These are phyloP conservation scores for Dicyrtoma fusca DNA, from an alignment of 2,888 invertebrate genomes.

Conservation along the genomic window DNA sequence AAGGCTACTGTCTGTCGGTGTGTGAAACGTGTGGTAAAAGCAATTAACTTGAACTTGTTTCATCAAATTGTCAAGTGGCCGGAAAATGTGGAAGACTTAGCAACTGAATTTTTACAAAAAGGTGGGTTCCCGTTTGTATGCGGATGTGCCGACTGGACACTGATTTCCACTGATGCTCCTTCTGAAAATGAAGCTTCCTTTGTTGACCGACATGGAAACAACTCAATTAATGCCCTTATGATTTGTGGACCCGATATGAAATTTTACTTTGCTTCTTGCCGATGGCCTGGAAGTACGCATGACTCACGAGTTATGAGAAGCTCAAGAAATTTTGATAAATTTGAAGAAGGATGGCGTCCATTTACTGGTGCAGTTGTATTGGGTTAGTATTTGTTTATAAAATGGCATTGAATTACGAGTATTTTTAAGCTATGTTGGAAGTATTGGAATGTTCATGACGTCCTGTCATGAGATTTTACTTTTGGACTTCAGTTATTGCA, in stretches of 20 bases:
- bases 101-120: conserved; percentile 17
- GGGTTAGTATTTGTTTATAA: conserved; percentile 27
- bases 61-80: conserved; percentile 38
- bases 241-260: conserved; percentile 42
- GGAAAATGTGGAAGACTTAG: conserved; percentile 3
- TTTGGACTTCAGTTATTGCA: too few species aligned
- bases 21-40: conserved; percentile 21
- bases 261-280: conserved; percentile 36
- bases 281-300: conserved; percentile 43
- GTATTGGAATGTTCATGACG: too few species aligned
- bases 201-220: conserved; percentile 45
- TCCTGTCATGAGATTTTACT: too few species aligned
- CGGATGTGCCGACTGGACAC: conserved; percentile 43
- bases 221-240: conserved; percentile 43
- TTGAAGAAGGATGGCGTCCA: conserved; percentile 43
- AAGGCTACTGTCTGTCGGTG: conserved; percentile 43
- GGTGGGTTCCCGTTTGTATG: conserved; percentile 46
- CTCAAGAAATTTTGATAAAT: conserved; percentile 17
- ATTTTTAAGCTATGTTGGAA: too few species aligned
- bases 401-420: too few species aligned
- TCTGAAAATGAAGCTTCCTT: conserved; percentile 33
- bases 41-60: conserved; percentile 34
- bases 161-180: conserved; percentile 41
- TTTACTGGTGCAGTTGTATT: conserved; percentile 44
- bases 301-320: conserved; percentile 43